Percentiles rank a stretch among this genome's conserved stretches.
Evolutionary conservation across 2,888 invertebrate species (phyloP).

Genomic region (Pseudococcus viburni): DNA sequence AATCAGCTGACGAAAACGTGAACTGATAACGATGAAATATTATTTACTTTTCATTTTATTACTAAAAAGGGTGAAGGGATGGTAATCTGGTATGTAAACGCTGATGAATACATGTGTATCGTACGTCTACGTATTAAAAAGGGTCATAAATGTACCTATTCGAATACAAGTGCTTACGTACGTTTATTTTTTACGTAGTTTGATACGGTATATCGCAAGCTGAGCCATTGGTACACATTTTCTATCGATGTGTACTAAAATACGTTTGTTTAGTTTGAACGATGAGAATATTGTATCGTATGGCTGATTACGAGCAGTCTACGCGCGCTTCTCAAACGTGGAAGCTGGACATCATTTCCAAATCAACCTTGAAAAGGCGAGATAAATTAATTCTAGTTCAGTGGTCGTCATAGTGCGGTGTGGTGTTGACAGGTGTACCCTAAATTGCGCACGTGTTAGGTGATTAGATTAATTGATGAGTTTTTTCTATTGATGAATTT

Average conservation of each 20-base stretch:
- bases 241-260: not conserved
- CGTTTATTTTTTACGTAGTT: not conserved
- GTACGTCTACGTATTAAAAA: too few species aligned
- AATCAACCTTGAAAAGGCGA: constrained; percentile 33
- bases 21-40: not conserved
- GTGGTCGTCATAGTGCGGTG: not conserved
- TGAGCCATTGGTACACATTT: not conserved
- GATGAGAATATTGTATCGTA: too few species aligned
- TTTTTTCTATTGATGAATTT: not conserved
- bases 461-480: not conserved
- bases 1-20: constrained; percentile 13
- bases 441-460: not conserved
- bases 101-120: too few species aligned
- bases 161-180: too few species aligned
- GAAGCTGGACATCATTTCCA: constrained; percentile 45
- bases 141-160: too few species aligned
- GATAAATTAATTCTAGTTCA: constrained; percentile 48
- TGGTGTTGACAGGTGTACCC: not conserved
- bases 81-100: too few species aligned
- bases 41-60: not conserved
- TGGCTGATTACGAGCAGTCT: not conserved
- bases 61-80: not conserved
- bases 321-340: constrained; percentile 24
- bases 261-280: constrained; percentile 22
- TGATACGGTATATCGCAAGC: not conserved